phyloP scores from a whole-genome alignment of 2,888 invertebrate species.

The Dicroscelio sp. region DNA sequence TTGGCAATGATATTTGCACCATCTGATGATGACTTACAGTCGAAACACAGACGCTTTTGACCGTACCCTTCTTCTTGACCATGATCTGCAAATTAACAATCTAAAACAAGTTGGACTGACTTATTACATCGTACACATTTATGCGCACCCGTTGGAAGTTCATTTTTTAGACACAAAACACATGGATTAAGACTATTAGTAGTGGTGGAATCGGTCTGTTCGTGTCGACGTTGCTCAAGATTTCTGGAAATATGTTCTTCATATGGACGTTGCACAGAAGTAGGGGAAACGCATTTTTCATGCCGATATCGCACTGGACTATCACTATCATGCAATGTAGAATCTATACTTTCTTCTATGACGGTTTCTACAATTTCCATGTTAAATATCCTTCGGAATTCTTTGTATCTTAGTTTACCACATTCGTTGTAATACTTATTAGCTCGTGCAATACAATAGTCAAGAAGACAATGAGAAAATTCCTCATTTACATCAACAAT shows the following conservation, averaged over 20 bases:
- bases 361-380: too few relatives aligned
- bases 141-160: not conserved
- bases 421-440: conserved; percentile 86
- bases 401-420: conserved; percentile 87
- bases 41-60: not conserved
- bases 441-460: conserved; percentile 87
- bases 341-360: too few relatives aligned
- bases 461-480: conserved; percentile 85
- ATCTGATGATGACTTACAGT: not conserved
- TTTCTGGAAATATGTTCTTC: too few relatives aligned
- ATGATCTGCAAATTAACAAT: not conserved
- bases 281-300: too few relatives aligned
- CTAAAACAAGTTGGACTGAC: not conserved
- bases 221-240: too few relatives aligned
- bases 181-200: too few relatives aligned
- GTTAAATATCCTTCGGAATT: conserved; percentile 87
- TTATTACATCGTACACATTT: not conserved
- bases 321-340: too few relatives aligned
- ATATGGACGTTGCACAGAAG: too few relatives aligned
- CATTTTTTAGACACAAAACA: not conserved
- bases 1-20: not conserved
- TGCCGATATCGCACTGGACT: too few relatives aligned
- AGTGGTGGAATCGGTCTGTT: too few relatives aligned
- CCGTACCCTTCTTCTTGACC: not conserved
- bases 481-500: conserved; percentile 79